phyloP scores from a whole-genome alignment of 2,888 invertebrate genomes.

The Morpho deidamia region DNA sequence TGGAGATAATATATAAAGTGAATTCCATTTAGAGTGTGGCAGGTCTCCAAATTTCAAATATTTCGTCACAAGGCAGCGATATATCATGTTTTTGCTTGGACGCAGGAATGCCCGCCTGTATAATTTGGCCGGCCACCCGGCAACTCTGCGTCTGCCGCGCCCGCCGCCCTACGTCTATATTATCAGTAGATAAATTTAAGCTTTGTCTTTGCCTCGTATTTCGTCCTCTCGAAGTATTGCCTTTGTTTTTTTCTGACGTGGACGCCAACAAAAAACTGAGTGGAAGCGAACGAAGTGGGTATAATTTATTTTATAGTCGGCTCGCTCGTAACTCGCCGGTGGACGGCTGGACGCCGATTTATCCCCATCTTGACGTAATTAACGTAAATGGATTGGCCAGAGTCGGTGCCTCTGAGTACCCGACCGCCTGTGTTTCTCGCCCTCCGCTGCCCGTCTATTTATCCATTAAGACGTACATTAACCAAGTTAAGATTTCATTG shows the following conservation, averaged over 20 bases:
- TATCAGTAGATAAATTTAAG: conserved; percentile 79
- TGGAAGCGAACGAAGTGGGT: conserved; percentile 76
- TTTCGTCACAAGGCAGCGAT: conserved; percentile 73
- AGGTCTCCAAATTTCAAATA: conserved; percentile 69
- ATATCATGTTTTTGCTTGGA: conserved; percentile 73
- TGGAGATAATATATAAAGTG: conserved; percentile 58
- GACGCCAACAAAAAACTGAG: conserved; percentile 75
- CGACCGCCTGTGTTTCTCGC: conserved; percentile 26
- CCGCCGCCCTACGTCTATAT: conserved; percentile 76
- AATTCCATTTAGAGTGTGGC: conserved; percentile 66
- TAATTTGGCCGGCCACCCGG: conserved; percentile 71
- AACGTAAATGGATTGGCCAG: conserved; percentile 76
- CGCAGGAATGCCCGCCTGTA: conserved; percentile 71
- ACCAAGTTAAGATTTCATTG: conserved; percentile 14
- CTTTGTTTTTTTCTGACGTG: conserved; percentile 68
- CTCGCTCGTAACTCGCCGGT: conserved; percentile 76
- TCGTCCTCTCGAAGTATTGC: conserved; percentile 74
- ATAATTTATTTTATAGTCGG: conserved; percentile 79
- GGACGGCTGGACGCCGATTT: conserved; percentile 77
- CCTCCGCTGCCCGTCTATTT: conserved; percentile 13
- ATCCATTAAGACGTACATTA: conserved; percentile 17
- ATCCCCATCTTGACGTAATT: conserved; percentile 75
- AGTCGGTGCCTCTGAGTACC: conserved; percentile 55
- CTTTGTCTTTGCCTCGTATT: conserved; percentile 78
- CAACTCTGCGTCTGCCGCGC: conserved; percentile 64